Evolutionary conservation across 2,797 vertebrate genomes (phyloP).

Genomic region (Meda fulgida): DNA sequence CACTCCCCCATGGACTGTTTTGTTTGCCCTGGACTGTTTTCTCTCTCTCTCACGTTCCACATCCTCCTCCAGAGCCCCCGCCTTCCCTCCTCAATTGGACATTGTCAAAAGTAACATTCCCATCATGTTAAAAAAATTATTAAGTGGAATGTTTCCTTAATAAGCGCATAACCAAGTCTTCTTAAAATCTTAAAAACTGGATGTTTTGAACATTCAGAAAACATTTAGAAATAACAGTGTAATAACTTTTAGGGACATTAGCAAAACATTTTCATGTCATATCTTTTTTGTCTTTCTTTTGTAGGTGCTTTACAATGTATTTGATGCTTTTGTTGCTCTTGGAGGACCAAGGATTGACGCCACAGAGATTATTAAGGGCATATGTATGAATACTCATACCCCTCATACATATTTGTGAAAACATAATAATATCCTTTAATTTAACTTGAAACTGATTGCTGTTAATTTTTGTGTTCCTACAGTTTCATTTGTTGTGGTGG

Average conservation of each 20-base stretch:
- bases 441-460: neutral
- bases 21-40: neutral
- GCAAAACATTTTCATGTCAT: neutral
- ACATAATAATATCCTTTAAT: neutral
- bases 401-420: neutral
- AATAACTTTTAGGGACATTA: neutral
- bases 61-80: no score
- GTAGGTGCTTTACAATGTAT: constrained; percentile 85
- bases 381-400: constrained; percentile 24
- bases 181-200: neutral
- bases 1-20: neutral
- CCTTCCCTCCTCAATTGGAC: no score
- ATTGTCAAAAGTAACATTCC: neutral
- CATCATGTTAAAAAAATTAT: no score
- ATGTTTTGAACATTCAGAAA: neutral
- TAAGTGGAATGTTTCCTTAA: neutral
- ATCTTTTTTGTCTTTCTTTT: neutral
- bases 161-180: rapidly evolving
- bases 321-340: constrained; percentile 76
- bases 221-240: neutral
- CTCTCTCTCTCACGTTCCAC: no score
- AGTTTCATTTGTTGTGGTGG: constrained; percentile 74
- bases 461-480: constrained; percentile 59
- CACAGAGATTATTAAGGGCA: constrained; percentile 27
- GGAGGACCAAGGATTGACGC: constrained; percentile 22